Base-by-base conservation (phyloP, 1,140 invertebrate species). In the Druon quercuslanigerum region DNA sequence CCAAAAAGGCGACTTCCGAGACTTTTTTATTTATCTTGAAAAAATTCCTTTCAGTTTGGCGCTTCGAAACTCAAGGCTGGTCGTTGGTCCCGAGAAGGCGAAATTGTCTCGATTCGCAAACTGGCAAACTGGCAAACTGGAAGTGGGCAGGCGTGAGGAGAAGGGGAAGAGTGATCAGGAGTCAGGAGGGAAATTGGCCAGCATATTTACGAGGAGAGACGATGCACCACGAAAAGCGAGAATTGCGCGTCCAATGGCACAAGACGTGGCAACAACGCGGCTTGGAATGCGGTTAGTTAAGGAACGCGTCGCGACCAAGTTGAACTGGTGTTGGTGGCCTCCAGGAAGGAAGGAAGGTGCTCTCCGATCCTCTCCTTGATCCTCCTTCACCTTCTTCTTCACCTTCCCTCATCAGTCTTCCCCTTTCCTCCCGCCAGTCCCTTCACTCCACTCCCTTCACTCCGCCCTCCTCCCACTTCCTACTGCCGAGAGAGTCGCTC, bases 201-300 rank as follows among this genome's bases (percentile, higher is more conserved):
- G 72, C 74, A 73, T 66, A 78, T 78, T 74, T 74, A 74, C 33
- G 73, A 71, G 20, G 72, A 57, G 71, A 72, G 50, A 50, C 66
- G 73, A 46, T 57, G 73, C 79, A 73, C 50, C 13, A 70, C 16
- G 71, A 73, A 71, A 76, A 76, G 66, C 25, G 73, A 79, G 73
- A 78, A 77, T 73, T 75, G 73, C 66, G 66, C 75, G 60, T 81
- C 51, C 82, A 73, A 76, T 80, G 81, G 78, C 77, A 80, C 72
- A 82, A 85, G 84, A 87, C 84, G 81, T 88, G 86, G 86, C 85
- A 86, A 86, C 85, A 80, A 81, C 79, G 85, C 79, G 79, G 72
- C 77, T 75, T 82, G 80, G 85, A 87, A 88, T 88, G 87, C 82
- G 79, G 83, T 82, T 79, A 85, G 84, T 86, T 88, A 82, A 86